Conservation (phyloP, 2,113 vertebrate species). For the Eonycteris spelaea region DNA sequence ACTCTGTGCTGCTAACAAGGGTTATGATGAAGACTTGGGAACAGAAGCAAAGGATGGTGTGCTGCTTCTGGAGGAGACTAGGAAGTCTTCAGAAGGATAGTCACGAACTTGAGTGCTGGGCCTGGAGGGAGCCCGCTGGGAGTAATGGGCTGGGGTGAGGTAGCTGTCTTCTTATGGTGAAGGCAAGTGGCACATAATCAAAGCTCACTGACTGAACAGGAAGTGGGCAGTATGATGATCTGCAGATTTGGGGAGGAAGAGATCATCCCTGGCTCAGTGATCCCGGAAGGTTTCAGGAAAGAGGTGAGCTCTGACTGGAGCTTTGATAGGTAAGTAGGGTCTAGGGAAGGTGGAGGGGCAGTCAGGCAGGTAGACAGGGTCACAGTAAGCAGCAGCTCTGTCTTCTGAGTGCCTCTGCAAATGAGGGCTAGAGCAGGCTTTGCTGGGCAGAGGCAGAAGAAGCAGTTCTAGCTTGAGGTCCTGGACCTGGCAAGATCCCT, state of each 20-base stretch:
- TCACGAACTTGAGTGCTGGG: not conserved
- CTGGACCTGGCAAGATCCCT: not conserved
- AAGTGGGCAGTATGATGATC: not conserved
- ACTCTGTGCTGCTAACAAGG: not conserved
- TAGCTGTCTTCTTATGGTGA: not conserved
- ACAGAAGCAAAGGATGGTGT: not conserved
- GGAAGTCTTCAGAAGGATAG: not conserved
- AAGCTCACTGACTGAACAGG: not conserved
- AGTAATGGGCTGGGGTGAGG: rapidly evolving
- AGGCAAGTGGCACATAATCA: not conserved
- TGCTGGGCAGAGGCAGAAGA: not conserved
- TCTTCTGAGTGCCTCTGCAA: not conserved
- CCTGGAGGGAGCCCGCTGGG: not conserved
- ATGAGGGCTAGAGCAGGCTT: not conserved
- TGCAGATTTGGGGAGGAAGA: not conserved
- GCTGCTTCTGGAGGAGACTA: not conserved
- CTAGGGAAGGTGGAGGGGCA: not conserved
- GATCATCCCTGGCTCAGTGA: not conserved
- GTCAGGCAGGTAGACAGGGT: not conserved
- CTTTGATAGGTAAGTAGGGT: not conserved
- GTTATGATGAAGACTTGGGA: not conserved
- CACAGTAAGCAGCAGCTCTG: not conserved
- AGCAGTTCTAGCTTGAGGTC: not conserved
- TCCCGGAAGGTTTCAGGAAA: not conserved
- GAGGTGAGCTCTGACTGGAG: not conserved